Conservation (phyloP, 2,888 invertebrate species). For the Pocota personata region DNA sequence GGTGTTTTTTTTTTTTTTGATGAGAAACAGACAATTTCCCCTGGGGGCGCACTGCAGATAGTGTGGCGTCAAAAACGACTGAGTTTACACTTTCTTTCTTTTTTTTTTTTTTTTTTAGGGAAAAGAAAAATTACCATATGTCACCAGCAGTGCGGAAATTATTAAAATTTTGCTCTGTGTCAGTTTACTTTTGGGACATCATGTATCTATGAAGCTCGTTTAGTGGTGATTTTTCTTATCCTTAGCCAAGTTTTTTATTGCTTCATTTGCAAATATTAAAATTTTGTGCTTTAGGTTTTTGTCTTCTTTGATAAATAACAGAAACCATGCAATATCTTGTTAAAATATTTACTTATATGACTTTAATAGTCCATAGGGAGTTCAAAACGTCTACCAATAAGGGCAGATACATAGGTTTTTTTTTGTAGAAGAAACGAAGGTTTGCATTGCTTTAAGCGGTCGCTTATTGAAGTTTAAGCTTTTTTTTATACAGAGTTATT, state of each 20-base stretch:
- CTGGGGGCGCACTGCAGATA: conserved; percentile 25
- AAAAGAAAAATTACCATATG: conserved; percentile 45
- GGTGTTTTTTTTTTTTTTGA: conserved; percentile 1
- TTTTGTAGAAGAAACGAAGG: no score
- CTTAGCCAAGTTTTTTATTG: conserved; percentile 13
- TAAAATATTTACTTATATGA: no score
- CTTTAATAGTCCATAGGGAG: no score
- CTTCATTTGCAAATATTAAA: conserved; percentile 26
- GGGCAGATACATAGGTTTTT: no score
- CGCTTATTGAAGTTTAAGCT: no score
- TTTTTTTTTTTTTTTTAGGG: not conserved
- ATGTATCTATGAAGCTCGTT: not conserved
- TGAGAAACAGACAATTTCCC: conserved; percentile 19
- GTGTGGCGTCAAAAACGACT: conserved; percentile 43
- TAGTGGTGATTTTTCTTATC: not conserved
- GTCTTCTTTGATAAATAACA: no score
- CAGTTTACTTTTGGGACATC: not conserved
- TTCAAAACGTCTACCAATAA: no score
- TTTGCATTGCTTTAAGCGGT: no score
- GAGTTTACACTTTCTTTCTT: conserved; percentile 48
- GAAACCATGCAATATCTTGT: no score
- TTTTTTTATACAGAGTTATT: no score
- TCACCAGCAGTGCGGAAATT: conserved; percentile 42
- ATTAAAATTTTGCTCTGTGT: conserved; percentile 39
- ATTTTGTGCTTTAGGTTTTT: not conserved